Conservation (phyloP, 2,888 invertebrate species). For the Leptinotarsa tumamoca region DNA sequence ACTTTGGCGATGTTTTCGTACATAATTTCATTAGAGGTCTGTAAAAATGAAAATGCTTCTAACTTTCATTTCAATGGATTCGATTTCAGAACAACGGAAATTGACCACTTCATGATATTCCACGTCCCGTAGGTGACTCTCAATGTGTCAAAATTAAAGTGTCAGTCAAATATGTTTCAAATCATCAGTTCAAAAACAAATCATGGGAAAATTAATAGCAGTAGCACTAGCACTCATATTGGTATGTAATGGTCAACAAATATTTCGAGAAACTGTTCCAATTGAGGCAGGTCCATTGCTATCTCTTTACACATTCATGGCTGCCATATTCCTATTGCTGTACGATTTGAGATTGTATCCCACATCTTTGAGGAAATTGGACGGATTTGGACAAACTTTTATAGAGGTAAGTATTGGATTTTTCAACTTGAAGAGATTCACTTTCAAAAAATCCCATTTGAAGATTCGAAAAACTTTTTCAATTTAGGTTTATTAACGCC, state of each 20-base stretch:
- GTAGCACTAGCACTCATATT: conserved; percentile 57
- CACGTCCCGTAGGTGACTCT: not conserved
- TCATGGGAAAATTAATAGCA: conserved; percentile 59
- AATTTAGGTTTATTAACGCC: too few species aligned
- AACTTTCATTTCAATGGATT: too few species aligned
- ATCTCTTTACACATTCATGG: conserved; percentile 57
- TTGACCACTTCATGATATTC: not conserved
- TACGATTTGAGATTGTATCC: conserved; percentile 59
- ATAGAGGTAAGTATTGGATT: conserved; percentile 51
- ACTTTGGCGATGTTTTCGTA: too few species aligned
- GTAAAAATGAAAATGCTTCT: too few species aligned
- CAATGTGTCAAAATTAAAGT: conserved; percentile 34
- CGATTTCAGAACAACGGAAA: not conserved
- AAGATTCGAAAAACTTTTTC: too few species aligned
- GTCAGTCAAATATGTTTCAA: conserved; percentile 14
- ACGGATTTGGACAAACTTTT: conserved; percentile 50
- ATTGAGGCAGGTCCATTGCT: conserved; percentile 53
- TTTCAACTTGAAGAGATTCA: too few species aligned
- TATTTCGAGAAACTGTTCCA: conserved; percentile 55
- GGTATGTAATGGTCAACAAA: conserved; percentile 55
- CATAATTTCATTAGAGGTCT: too few species aligned
- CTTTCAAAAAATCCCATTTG: too few species aligned
- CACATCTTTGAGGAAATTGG: conserved; percentile 53
- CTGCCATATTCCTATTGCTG: conserved; percentile 56
- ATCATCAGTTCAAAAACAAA: not conserved